These are phyloP conservation scores for Ophion obscuratus DNA, from an alignment of 2,888 invertebrate genomes.

Conservation along the genomic window DNA sequence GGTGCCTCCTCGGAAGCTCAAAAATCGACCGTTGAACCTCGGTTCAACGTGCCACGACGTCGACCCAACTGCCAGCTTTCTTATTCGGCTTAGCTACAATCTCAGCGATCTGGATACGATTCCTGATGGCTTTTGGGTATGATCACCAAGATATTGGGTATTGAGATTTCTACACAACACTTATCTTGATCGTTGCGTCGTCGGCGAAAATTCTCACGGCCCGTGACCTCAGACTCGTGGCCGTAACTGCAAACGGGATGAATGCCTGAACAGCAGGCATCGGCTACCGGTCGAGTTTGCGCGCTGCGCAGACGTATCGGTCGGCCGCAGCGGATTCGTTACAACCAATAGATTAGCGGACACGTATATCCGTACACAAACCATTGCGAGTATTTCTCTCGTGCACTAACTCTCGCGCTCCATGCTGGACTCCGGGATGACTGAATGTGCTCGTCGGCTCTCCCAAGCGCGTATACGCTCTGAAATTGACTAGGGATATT, in stretches of 20 bases:
- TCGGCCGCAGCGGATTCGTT: slow-evolving; percentile 59
- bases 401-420: slow-evolving; percentile 1
- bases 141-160: no score
- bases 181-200: slow-evolving; percentile 39
- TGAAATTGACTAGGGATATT: slow-evolving; percentile 81
- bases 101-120: no score
- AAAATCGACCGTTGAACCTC: no score
- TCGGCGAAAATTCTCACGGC: slow-evolving; percentile 80
- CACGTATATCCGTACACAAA: background rate
- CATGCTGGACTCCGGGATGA: slow-evolving; percentile 37
- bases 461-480: slow-evolving; percentile 67
- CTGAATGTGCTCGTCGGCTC: slow-evolving; percentile 60
- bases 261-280: slow-evolving; percentile 79
- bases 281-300: slow-evolving; percentile 70
- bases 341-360: slow-evolving; percentile 48
- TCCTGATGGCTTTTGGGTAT: no score
- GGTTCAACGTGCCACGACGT: background rate
- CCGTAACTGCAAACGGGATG: slow-evolving; percentile 83
- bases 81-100: background rate
- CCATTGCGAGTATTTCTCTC: slow-evolving; percentile 10
- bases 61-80: background rate
- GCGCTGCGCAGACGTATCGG: slow-evolving; percentile 41
- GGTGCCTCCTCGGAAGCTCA: no score
- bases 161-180: no score
- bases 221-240: slow-evolving; percentile 82